Evolutionary conservation across 2,113 vertebrate species (phyloP), one percentile per base, ranked within the genome.

Genomic region (Zingel zingel): DNA sequence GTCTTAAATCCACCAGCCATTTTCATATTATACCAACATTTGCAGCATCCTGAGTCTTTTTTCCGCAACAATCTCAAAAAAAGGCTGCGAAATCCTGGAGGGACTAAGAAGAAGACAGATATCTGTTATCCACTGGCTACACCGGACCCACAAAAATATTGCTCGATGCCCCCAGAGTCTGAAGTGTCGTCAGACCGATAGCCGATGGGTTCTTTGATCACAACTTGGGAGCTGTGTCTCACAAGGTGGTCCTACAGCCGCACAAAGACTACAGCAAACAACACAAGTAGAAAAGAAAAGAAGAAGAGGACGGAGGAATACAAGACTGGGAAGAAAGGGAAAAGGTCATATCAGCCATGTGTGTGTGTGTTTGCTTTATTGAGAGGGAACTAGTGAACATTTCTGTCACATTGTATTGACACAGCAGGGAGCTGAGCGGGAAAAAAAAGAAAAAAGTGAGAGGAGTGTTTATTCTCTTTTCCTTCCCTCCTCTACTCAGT

Each of bases 401-500:
- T 74, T 92, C 85, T 81, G 76, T 89, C 79, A 80, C 87, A 86
- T 85, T 88, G 77, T 92, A 56, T 61, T 67, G 81, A 88, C 89
- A 83, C 89, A 90, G 87, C 79, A 68, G 86, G 89, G 79, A 88
- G 53, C 70, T 57, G 58, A 74, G 51, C 0, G 21, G 56, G 72
- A 51, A 66, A 45, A 50, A 70, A 48, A 30, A 54, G 69, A 82
- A 65, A 76, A 71, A 59, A 83, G 69, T 15, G 59, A 83, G 74
- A 88, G 78, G 81, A 88, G 81, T 89, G 91, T 91, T 92, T 90
- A 76, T 88, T 87, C 82, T 90, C 78, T 15, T 51, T 77, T 83
- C 77, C 83, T 92, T 93, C 92, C 90, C 94, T 94, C 92, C 90
- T 90, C 79, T 81, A 4, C 73, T 88, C 74, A 15, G 82, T 74